Conservation (phyloP, 2,113 vertebrate genomes). For the Chloropsis hardwickii region DNA sequence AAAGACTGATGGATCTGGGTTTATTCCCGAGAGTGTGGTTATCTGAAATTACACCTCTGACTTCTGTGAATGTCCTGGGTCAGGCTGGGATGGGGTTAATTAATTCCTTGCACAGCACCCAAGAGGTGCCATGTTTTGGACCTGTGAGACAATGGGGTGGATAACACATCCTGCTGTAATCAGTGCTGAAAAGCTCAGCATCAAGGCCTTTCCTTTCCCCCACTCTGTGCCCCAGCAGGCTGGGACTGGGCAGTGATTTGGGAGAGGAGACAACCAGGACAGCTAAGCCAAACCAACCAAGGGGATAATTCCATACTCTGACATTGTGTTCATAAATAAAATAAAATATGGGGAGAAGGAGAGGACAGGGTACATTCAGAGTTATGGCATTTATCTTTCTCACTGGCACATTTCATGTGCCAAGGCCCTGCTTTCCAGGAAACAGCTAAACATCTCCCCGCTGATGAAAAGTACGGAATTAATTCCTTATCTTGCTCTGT, state of each 20-base stretch:
- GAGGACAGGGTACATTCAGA: background rate
- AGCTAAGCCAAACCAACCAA: background rate
- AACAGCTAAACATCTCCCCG: background rate
- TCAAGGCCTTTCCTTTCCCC: background rate
- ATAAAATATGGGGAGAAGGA: background rate
- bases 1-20: background rate
- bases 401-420: background rate
- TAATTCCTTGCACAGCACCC: background rate
- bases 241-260: background rate
- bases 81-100: background rate
- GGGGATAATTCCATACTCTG: background rate
- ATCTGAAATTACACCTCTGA: background rate
- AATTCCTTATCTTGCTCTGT: background rate
- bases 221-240: background rate
- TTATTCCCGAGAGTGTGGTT: background rate
- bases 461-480: background rate
- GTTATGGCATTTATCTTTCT: background rate
- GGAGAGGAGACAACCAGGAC: background rate
- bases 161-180: background rate
- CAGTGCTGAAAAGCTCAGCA: background rate
- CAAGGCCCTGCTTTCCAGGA: background rate
- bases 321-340: fast-evolving
- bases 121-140: background rate
- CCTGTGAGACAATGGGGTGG: background rate
- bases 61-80: background rate